Percentiles rank a stretch among this genome's conserved stretches.
Evolutionary conservation across 2,113 vertebrate genomes (phyloP).

Genomic region (Cynocephalus volans): DNA sequence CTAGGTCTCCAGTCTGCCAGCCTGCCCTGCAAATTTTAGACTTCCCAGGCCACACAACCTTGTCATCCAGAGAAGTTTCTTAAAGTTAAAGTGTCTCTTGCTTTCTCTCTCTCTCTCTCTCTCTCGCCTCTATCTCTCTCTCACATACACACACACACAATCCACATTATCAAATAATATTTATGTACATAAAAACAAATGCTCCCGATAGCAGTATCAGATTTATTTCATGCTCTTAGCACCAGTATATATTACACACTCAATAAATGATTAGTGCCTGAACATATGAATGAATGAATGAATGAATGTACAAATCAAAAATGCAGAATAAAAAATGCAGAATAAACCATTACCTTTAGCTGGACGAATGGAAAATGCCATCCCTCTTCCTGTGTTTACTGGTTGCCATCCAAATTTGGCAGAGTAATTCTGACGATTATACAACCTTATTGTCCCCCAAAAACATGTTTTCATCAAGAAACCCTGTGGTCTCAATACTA

Average conservation of each 20-base stretch:
- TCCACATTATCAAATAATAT: conserved; percentile 61
- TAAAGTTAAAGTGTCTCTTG: no score
- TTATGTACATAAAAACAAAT: conserved; percentile 21
- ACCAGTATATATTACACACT: background rate
- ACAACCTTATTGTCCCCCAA: conserved; percentile 89
- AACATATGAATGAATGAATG: background rate
- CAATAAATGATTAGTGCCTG: background rate
- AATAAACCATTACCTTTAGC: conserved; percentile 89
- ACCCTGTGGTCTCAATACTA: conserved; percentile 88
- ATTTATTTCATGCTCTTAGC: conserved; percentile 18
- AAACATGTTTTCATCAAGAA: conserved; percentile 90
- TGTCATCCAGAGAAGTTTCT: background rate
- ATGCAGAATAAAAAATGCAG: background rate
- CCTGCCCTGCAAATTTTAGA: background rate
- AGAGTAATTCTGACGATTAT: conserved; percentile 89
- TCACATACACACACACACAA: background rate
- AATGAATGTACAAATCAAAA: conserved; percentile 47
- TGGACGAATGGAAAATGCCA: conserved; percentile 92
- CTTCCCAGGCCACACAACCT: background rate
- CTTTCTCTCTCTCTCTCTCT: background rate
- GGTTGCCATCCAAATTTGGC: conserved; percentile 92
- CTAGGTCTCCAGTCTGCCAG: background rate
- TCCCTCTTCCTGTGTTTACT: conserved; percentile 79
- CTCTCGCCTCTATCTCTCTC: background rate
- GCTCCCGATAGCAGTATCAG: background rate